Evolutionary conservation across 2,113 vertebrate species (phyloP), one percentile per base, ranked within the genome.

Genomic region (Sitta europaea): DNA sequence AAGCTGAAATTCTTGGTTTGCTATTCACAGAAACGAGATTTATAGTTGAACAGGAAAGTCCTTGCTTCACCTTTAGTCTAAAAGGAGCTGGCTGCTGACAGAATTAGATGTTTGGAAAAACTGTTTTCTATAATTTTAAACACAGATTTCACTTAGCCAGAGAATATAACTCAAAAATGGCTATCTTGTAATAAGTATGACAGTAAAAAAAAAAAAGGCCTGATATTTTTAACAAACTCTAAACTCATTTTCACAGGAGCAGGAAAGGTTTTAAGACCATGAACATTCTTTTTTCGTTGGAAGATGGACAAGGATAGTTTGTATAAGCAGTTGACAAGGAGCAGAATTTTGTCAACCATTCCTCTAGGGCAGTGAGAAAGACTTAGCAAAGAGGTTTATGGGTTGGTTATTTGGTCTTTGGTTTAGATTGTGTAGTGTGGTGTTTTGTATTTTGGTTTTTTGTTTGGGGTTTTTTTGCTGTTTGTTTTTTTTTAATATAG

Each of bases 401-500:
- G 1, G 10, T 53, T 38, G 1, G 10, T 53, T 38, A 36, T 36
- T 63, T 47, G 24, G 6, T 6, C 47, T 51, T 61, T 42, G 2
- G 36, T 74, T 72, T 27, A 92, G 27, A 35, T 33, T 43, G n/a
- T 70, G 7, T 36, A 82, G 10, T 33, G 22, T 77, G 27, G 4
- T 21, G 1, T 9, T 55, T 23, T 23, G 36, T 1, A 3, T 59
- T 22, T 10, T 33, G 3, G 1, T 1, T 45, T 51, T 9, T 36
- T 73, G 7, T 25, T 29, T n/a, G n/a, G n/a, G n/a, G n/a, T 35
- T 19, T 0, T 4, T 51, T 27, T 2, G 5, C 3, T 14, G 18
- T 42, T 50, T 13, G 5, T 10, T 38, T 36, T 43, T 10, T 17
- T 6, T 27, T 36, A n/a, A n/a, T n/a, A n/a, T n/a, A n/a, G n/a